Evolutionary conservation across 1,140 invertebrate species (phyloP).

Genomic region (Littorina saxatilis): DNA sequence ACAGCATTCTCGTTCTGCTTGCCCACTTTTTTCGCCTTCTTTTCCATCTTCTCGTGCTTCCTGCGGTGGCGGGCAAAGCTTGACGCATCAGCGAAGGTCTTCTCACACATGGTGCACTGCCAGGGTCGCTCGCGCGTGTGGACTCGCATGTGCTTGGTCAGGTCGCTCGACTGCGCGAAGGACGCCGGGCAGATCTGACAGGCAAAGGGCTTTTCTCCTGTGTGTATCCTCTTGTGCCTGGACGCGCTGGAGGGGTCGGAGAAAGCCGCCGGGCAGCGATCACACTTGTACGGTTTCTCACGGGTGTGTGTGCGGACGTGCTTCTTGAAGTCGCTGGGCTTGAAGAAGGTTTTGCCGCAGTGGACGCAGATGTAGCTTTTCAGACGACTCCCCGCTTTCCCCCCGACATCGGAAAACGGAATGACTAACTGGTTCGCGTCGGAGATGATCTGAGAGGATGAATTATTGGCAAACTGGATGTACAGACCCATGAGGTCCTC

Average conservation of each 20-base stretch:
- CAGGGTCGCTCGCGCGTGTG: constrained; percentile 36
- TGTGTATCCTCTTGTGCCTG: constrained; percentile 40
- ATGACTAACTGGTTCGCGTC: background rate
- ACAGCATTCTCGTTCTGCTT: too few relatives aligned
- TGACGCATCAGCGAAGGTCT: constrained; percentile 39
- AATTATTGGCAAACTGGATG: background rate
- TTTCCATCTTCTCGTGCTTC: constrained; percentile 12
- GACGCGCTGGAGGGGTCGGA: constrained; percentile 21
- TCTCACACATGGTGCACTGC: constrained; percentile 30
- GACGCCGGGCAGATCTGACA: constrained; percentile 36
- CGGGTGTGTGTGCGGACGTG: constrained; percentile 41
- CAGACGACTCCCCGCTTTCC: background rate
- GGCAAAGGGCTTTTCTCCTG: constrained; percentile 42
- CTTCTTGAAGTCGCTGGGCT: constrained; percentile 31
- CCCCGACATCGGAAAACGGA: background rate
- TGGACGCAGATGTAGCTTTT: constrained; percentile 25
- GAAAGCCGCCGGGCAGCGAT: constrained; percentile 36
- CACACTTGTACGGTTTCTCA: constrained; percentile 42
- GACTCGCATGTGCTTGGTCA: constrained; percentile 41
- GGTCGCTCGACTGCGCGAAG: constrained; percentile 40
- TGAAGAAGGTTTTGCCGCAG: constrained; percentile 31
- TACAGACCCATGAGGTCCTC: background rate
- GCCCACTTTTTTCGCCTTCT: too few relatives aligned
- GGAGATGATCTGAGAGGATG: background rate
- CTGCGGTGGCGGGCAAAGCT: constrained; percentile 29